Evolutionary conservation across 2,797 vertebrate genomes (phyloP), one percentile per base, ranked within the genome.

Genomic region (Myotis planiceps): DNA sequence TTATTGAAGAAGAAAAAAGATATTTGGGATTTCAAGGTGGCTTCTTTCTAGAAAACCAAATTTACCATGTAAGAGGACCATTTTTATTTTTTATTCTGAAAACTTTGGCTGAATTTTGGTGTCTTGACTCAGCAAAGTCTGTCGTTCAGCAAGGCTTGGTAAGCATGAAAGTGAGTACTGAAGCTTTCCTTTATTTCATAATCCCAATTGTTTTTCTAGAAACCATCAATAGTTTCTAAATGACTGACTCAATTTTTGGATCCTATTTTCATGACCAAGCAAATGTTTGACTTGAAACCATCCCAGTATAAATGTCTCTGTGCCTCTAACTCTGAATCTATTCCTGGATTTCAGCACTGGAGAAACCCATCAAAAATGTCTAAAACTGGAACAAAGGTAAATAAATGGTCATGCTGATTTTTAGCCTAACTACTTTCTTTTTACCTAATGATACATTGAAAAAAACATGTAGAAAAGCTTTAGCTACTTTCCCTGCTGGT

Each of bases 211-310:
- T 98, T 99, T 99, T 99, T 99, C 99, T 99, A 98, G 99, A 99
- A 99, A 99, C 98, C 96, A 95, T 99, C 99, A 99, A 99, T 99
- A 99, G 99, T 97, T 97, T 98, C 98, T 98, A 99, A 99, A 99
- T 99, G 98, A 99, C 99, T 99, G 99, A 99, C 99, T 99, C 99
- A 99, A 99, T 99, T 99, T 99, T 99, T 99, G 99, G 99, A 99
- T 99, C 98, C 99, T 95, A 98, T 99, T 99, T 99, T 99, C 99
- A 99, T 99, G 99, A 99, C 99, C 98, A 99, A 99, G 99, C 99
- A 97, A 98, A 99, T 99, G 99, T 99, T 98, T 98, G 97, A 91
- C 98, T 98, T 99, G 97, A 99, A 98, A 95, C 96, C 97, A 97
- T 97, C 97, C 95, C 90, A 16, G 98, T 99, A 98, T 99, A 98